Evolutionary conservation across 1,140 invertebrate genomes (phyloP), one percentile per base, ranked within the genome.

Genomic region (Drosophila micromelanica): DNA sequence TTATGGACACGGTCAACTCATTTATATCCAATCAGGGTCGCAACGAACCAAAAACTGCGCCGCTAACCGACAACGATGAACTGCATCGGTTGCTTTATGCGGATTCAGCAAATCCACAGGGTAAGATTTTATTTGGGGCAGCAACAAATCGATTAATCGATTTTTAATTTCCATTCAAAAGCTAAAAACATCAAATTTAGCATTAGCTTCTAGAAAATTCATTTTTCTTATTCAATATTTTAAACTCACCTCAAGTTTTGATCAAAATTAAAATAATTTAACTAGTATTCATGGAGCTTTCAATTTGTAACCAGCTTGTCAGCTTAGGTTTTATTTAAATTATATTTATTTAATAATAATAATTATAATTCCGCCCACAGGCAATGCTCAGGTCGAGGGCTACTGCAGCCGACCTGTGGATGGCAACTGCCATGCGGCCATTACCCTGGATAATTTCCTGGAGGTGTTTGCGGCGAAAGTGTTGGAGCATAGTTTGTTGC

Each of bases 401-500:
- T 72, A 76, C 27, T 87, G 82, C 46, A 46, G 23, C 4, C 82
- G 78, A 17, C 37, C 48, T 3, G 37, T 59, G 37, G 38, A 54
- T 15, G 46, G 15, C n/a, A 45, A 63, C 13, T 82, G 79, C 4
- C 64, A 79, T 67, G 51, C 65, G 8, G n/a, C 48, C 11, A 81
- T 90, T 45, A 73, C 65, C 0, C n/a, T 91, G 17, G 90, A 91
- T 40, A 90, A 86, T 13, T 86, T 91, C 43, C 20, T 57, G 1
- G 76, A 90, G 12, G 48, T 89, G 7, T 59, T 91, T 5, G 70
- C 73, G 0, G 55, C 38, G 4, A 89, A 91, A 38, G 11, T 91
- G 17, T 51, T 92, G 49, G 91, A 92, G 8, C 67, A 90, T 35
- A 84, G 77, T 40, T 81, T 91, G 37, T 51, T 94, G 3, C 76